Base-by-base conservation (phyloP, 1,140 invertebrate genomes). In the Drosophila mojavensis region DNA sequence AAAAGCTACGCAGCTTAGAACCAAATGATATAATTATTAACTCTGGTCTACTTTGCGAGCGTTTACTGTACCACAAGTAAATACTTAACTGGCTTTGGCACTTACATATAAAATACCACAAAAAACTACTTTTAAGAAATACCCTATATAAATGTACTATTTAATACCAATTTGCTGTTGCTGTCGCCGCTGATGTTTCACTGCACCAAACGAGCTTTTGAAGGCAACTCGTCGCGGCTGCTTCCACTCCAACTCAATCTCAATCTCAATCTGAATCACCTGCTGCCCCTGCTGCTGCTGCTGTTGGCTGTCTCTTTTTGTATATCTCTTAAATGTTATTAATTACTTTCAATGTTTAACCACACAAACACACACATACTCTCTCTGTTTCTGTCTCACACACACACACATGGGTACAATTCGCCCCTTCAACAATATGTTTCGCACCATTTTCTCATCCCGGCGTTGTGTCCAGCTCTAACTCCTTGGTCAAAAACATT, bases 311-410 rank as follows among this genome's bases (percentile, higher is more conserved):
- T 63, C 58, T 50, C 58, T 67, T 59, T 75, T 84, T 62, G 73
- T 66, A 39, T 4, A 39, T 75, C n/a, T 15, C 28, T 33, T 71
- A 58, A 66, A 77, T 84, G 69, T 85, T 81, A 75, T 74, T 81
- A 85, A 81, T 84, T 81, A 71, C 75, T 73, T 70, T 85, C 62
- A 77, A 84, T 83, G 81, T 84, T 80, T 83, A 83, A 83, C 71
- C 63, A 75, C 66, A 61, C 39, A 61, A 33, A 67, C 15, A 67
- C 55, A 51, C 26, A 41, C 43, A n/a, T 13, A 48, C 53, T 7
- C 17, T 36, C 45, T 13, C 13, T 4, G 9, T 5, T 10, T 26
- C 48, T 50, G 10, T 13, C 20, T 30, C 4, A 39, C 33, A 55
- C 50, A 39, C 33, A 55, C 50, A 50, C 47, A 71, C 15, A 71